Evolutionary conservation across 2,888 invertebrate species (phyloP).

Genomic region (Molorchus minor): DNA sequence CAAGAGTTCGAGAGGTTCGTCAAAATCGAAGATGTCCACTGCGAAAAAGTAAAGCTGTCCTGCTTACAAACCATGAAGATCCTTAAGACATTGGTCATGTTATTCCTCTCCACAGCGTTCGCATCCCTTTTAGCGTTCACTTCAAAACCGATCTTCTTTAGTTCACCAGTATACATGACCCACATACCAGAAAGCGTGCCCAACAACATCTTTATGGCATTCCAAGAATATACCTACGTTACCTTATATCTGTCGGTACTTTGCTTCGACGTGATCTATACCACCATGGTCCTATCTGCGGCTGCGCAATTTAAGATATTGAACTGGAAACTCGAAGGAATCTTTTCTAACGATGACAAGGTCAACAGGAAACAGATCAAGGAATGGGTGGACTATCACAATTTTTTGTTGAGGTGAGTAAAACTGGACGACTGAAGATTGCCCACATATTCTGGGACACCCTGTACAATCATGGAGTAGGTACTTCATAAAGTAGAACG

Average conservation of each 20-base stretch:
- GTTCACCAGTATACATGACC: neutral
- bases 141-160: neutral
- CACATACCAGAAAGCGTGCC: neutral
- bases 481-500: too few species aligned
- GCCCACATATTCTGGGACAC: neutral
- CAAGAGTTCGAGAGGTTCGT: neutral
- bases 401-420: slow-evolving; percentile 23
- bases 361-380: neutral
- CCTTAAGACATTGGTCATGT: neutral
- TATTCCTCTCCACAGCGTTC: neutral
- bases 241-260: neutral
- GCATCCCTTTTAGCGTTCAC: neutral
- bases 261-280: neutral
- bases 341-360: neutral
- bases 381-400: slow-evolving; percentile 22
- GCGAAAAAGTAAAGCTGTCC: neutral
- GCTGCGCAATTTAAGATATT: neutral
- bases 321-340: neutral
- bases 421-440: neutral
- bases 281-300: neutral
- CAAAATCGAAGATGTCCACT: neutral
- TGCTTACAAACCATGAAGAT: neutral
- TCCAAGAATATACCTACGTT: neutral
- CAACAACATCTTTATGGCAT: neutral
- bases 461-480: too few species aligned